These are phyloP conservation scores for Aspidiotus destructor DNA, from an alignment of 2,888 invertebrate genomes.

Conservation along the genomic window DNA sequence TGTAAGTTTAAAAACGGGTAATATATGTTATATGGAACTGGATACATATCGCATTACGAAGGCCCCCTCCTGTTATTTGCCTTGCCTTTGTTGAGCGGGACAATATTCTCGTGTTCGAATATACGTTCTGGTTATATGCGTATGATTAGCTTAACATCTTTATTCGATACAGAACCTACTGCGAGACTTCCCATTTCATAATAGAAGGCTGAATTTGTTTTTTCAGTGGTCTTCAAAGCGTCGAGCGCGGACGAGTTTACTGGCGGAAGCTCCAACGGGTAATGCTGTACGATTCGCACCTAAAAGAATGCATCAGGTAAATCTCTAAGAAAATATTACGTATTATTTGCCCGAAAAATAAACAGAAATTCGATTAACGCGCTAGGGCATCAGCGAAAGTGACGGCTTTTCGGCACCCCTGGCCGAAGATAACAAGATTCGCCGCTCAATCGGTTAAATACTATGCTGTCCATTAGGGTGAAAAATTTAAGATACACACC, in stretches of 20 bases:
- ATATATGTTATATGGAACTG: slow-evolving; percentile 7
- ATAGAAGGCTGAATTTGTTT: slow-evolving; percentile 28
- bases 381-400: not conserved
- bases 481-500: slow-evolving; percentile 22
- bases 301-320: too few relatives aligned
- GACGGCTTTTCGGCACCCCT: not conserved
- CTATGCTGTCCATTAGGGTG: slow-evolving; percentile 23
- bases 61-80: slow-evolving; percentile 28
- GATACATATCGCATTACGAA: slow-evolving; percentile 23
- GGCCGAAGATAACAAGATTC: slow-evolving; percentile 9
- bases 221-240: slow-evolving; percentile 19
- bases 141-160: slow-evolving; percentile 29
- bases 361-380: too few relatives aligned
- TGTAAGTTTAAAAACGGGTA: slow-evolving; percentile 1
- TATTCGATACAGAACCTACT: slow-evolving; percentile 27
- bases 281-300: not conserved
- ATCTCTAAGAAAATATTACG: too few relatives aligned
- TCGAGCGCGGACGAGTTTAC: not conserved
- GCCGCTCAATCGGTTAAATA: slow-evolving; percentile 26
- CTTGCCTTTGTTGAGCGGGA: slow-evolving; percentile 27
- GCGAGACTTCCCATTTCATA: slow-evolving; percentile 29
- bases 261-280: not conserved
- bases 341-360: too few relatives aligned
- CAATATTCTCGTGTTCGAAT: slow-evolving; percentile 27
- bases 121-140: slow-evolving; percentile 26